Percentiles rank a stretch among this genome's conserved stretches.
These are phyloP conservation scores for Catamblyrhynchus diadema DNA, from an alignment of 2,797 vertebrate genomes.

Conservation along the genomic window DNA sequence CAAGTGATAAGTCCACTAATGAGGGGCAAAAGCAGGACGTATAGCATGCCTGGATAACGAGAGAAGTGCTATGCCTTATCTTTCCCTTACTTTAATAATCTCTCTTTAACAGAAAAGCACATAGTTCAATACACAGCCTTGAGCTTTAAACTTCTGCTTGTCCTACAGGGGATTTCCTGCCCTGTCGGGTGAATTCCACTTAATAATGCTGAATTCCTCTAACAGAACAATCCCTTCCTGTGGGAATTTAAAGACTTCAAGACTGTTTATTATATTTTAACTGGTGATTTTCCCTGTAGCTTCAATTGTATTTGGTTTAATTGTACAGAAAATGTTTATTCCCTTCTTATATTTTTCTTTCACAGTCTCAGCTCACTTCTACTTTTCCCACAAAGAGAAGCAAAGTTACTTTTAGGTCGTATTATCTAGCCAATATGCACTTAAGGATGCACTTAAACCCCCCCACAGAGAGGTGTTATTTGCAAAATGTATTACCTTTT, in stretches of 20 bases:
- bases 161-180: constrained; percentile 66
- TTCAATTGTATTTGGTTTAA: constrained; percentile 39
- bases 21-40: neutral
- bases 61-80: neutral
- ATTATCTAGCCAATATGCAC: constrained; percentile 34
- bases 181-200: constrained; percentile 58
- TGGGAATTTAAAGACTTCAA: constrained; percentile 51
- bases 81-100: constrained; percentile 11
- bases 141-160: constrained; percentile 63
- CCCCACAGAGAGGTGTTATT: constrained; percentile 66
- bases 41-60: neutral
- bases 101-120: constrained; percentile 16
- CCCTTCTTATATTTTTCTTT: constrained; percentile 21
- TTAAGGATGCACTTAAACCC: constrained; percentile 58
- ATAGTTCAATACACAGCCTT: constrained; percentile 30
- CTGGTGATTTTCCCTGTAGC: constrained; percentile 40
- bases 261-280: constrained; percentile 62
- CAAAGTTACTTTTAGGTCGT: constrained; percentile 41
- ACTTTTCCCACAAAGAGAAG: constrained; percentile 5
- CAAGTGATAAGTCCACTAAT: constrained; percentile 5
- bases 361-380: neutral
- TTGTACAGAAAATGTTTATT: constrained; percentile 51
- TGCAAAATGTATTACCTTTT: constrained; percentile 66
- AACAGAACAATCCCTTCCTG: constrained; percentile 59
- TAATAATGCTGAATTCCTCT: constrained; percentile 57